These are phyloP conservation scores for Xanthia togata DNA, from an alignment of 2,888 invertebrate species.

Conservation along the genomic window DNA sequence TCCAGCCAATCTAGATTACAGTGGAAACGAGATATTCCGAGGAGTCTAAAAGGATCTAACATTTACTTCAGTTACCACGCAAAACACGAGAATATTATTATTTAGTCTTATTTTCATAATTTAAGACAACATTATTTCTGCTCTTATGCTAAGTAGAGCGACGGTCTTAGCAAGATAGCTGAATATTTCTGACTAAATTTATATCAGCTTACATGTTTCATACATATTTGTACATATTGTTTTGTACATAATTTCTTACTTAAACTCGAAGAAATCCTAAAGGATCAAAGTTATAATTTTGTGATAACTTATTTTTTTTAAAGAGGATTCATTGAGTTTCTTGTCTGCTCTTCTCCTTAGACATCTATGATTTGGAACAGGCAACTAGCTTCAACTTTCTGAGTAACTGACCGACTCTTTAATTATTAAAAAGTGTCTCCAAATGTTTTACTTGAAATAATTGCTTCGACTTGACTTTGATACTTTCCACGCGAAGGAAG, in stretches of 20 bases:
- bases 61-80: constrained; percentile 23
- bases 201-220: background rate
- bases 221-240: no score
- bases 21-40: constrained; percentile 39
- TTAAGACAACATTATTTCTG: constrained; percentile 5
- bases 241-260: background rate
- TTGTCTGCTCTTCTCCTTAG: background rate
- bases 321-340: no score
- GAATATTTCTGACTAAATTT: background rate
- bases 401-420: no score
- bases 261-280: background rate
- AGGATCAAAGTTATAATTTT: background rate
- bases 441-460: background rate
- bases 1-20: constrained; percentile 53
- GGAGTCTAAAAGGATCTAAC: constrained; percentile 23
- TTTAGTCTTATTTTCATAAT: constrained; percentile 4
- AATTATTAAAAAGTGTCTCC: background rate
- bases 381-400: background rate
- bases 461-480: background rate
- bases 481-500: background rate
- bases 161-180: background rate
- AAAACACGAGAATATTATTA: constrained; percentile 25
- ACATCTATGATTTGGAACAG: background rate
- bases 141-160: background rate
- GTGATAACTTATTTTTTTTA: background rate